A percentile compares a stretch with the other conserved stretches of the same genome.
These are phyloP conservation scores for Rugalucina vietnamica DNA, from an alignment of 2,888 invertebrate genomes.

Conservation along the genomic window DNA sequence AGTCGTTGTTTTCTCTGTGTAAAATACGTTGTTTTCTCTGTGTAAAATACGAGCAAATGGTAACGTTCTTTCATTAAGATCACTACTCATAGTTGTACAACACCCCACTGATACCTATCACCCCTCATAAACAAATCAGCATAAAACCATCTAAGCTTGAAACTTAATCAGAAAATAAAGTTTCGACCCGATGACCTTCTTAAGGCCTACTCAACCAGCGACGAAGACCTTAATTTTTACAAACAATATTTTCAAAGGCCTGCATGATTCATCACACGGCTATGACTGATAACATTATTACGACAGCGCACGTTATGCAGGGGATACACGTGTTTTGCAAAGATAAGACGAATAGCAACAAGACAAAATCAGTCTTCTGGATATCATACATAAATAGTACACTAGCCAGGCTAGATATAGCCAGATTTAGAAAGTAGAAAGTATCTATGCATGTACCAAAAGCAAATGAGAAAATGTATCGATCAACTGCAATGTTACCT, in stretches of 20 bases:
- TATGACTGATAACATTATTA: slow-evolving; percentile 6
- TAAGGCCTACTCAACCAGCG: not conserved
- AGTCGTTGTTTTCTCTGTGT: too few relatives aligned
- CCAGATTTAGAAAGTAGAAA: too few relatives aligned
- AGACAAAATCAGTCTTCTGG: too few relatives aligned
- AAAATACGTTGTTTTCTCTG: too few relatives aligned
- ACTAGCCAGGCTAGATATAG: too few relatives aligned
- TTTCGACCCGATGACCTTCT: slow-evolving; percentile 14
- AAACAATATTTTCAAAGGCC: not conserved
- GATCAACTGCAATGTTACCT: too few relatives aligned
- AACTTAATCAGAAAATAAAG: not conserved
- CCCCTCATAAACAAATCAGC: not conserved
- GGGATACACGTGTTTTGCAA: not conserved
- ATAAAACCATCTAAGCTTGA: slow-evolving; percentile 5
- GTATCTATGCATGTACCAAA: too few relatives aligned
- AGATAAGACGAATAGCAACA: too few relatives aligned
- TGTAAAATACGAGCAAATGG: too few relatives aligned
- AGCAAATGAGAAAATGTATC: too few relatives aligned
- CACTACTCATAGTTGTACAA: not conserved
- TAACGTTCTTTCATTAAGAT: too few relatives aligned
- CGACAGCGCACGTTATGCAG: not conserved
- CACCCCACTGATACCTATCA: not conserved
- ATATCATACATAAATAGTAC: too few relatives aligned
- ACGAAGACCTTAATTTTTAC: slow-evolving; percentile 7
- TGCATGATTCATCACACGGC: not conserved